These are phyloP conservation scores for Rhopalosiphum nymphaeae DNA, from an alignment of 2,888 invertebrate species.

Conservation along the genomic window DNA sequence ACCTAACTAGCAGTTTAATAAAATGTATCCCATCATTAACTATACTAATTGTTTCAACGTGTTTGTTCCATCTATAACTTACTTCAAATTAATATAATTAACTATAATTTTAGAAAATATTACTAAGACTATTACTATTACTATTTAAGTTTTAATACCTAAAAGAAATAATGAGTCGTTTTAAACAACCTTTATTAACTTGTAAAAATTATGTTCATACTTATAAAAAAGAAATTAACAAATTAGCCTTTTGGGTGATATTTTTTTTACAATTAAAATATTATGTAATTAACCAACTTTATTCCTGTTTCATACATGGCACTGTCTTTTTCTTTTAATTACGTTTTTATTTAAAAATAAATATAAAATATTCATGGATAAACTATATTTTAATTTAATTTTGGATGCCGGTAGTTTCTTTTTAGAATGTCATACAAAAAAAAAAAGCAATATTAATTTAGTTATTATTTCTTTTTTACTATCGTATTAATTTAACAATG, in stretches of 20 bases:
- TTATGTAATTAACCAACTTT: neutral
- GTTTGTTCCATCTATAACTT: neutral
- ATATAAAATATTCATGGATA: no score
- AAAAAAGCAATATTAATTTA: neutral
- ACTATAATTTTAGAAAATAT: neutral
- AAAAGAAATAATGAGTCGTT: neutral
- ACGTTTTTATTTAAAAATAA: no score
- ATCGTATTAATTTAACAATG: neutral
- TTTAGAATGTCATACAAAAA: neutral
- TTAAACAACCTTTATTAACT: neutral
- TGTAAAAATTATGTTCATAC: neutral
- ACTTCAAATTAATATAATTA: neutral
- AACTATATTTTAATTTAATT: neutral
- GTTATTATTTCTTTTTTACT: neutral
- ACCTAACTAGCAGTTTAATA: neutral
- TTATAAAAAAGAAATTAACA: neutral
- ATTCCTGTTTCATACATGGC: neutral
- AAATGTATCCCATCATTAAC: neutral
- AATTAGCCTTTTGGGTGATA: neutral
- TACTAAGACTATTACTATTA: neutral
- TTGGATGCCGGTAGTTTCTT: neutral
- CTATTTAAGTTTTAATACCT: neutral
- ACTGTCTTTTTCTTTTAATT: neutral
- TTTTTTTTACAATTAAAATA: neutral
- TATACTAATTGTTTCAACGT: neutral